Conservation (phyloP, 2,888 invertebrate genomes). For the Eupithecia exiguata region DNA sequence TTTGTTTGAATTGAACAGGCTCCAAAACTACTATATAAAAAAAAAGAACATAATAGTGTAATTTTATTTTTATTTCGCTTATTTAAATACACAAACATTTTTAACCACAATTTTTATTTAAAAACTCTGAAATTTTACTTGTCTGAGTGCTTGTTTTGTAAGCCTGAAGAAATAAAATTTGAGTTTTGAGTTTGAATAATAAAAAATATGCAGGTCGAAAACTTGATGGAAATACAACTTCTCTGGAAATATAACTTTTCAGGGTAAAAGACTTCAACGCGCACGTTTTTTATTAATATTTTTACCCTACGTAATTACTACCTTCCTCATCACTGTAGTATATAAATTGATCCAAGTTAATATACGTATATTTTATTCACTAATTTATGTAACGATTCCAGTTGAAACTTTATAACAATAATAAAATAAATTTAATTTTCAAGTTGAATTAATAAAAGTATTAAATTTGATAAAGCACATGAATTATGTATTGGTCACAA, state of each 20-base stretch:
- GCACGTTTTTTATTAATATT: background rate
- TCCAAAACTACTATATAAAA: too few relatives aligned
- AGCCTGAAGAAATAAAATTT: too few relatives aligned
- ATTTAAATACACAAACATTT: too few relatives aligned
- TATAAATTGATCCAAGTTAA: background rate
- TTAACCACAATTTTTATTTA: too few relatives aligned
- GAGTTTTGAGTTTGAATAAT: too few relatives aligned
- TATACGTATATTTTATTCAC: background rate
- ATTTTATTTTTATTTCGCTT: too few relatives aligned
- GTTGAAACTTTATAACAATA: background rate
- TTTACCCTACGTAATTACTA: background rate
- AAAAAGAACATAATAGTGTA: too few relatives aligned
- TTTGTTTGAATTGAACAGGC: too few relatives aligned
- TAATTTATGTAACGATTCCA: background rate
- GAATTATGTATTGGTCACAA: slow-evolving; percentile 6
- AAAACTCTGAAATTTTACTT: too few relatives aligned
- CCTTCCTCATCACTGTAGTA: too few relatives aligned
- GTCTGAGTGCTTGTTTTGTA: too few relatives aligned
- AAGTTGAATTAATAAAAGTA: background rate
- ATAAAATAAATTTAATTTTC: background rate
- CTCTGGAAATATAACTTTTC: background rate
- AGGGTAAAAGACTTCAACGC: background rate
- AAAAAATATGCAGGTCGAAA: background rate
- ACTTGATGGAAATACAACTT: background rate
- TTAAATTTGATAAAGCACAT: background rate